Evolutionary conservation across 2,797 vertebrate species (phyloP).

Genomic region (Diceros bicornis): DNA sequence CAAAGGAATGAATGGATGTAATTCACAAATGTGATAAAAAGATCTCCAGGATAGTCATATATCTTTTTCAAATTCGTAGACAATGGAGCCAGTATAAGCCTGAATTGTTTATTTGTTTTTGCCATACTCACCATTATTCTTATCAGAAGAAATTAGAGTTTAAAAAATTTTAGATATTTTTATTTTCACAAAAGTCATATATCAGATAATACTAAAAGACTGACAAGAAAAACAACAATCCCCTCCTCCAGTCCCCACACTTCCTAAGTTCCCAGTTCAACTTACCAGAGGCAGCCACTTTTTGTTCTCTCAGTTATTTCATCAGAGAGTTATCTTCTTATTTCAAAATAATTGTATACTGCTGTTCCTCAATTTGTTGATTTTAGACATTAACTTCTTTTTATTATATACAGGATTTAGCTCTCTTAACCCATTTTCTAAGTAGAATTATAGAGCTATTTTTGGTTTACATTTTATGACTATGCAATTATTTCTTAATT

Average conservation of each 20-base stretch:
- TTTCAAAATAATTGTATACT: conserved; percentile 33
- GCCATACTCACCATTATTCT: neutral
- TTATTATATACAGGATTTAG: neutral
- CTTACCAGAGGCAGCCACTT: neutral
- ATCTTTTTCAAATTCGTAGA: conserved; percentile 24
- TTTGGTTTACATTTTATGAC: conserved; percentile 40
- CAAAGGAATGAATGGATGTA: neutral
- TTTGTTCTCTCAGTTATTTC: neutral
- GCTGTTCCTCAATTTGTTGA: neutral
- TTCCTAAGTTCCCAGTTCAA: neutral
- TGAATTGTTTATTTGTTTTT: conserved; percentile 18
- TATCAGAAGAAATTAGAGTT: conserved; percentile 31
- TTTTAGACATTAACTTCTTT: conserved; percentile 59
- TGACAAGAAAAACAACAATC: neutral
- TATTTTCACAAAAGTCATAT: neutral
- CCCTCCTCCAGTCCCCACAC: neutral
- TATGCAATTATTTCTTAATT: conserved; percentile 29
- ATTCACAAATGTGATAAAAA: neutral
- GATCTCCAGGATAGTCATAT: neutral
- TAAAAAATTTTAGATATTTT: neutral
- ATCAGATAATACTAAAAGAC: neutral
- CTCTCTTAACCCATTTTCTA: conserved; percentile 36
- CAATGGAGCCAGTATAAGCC: neutral
- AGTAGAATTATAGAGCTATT: neutral
- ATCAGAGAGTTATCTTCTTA: neutral